Evolutionary conservation across 2,797 vertebrate genomes (phyloP).

Genomic region (Crenuchus spilurus): DNA sequence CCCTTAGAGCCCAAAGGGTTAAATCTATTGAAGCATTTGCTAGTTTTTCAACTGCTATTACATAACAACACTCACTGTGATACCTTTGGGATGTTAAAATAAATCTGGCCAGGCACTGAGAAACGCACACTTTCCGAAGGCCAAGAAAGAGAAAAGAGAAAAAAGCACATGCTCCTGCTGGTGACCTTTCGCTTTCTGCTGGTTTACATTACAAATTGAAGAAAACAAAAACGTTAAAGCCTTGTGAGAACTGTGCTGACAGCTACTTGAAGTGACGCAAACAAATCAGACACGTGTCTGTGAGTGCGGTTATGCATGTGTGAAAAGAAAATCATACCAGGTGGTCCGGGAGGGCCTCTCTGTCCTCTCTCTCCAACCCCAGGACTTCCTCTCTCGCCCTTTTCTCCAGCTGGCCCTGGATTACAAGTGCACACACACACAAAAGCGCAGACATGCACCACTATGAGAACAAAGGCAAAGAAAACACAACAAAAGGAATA

Average conservation of each 20-base stretch:
- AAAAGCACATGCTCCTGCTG: neutral
- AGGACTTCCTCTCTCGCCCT: conserved; percentile 86
- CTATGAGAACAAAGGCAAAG: neutral
- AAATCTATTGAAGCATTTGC: too few relatives aligned
- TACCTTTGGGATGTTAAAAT: conserved; percentile 2
- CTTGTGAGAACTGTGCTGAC: conserved; percentile 12
- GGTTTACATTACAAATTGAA: neutral
- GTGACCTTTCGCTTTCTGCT: neutral
- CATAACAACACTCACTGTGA: conserved; percentile 7
- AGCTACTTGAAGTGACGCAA: conserved; percentile 14
- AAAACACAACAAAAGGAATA: neutral
- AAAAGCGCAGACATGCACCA: neutral
- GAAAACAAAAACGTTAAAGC: neutral
- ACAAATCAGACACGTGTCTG: conserved; percentile 11
- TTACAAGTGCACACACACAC: conserved; percentile 3
- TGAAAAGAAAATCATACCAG: conserved; percentile 78
- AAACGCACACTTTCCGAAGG: neutral
- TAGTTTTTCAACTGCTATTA: neutral
- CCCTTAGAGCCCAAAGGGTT: too few relatives aligned
- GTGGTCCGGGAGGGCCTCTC: conserved; percentile 82
- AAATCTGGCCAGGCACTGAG: neutral
- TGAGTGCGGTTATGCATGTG: neutral
- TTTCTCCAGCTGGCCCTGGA: conserved; percentile 89
- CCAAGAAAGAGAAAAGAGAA: neutral
- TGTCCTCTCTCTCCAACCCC: conserved; percentile 86